A percentile compares a stretch with the other conserved stretches of the same genome.
Evolutionary conservation across 1,140 invertebrate genomes (phyloP).

Genomic region (Mya arenaria): DNA sequence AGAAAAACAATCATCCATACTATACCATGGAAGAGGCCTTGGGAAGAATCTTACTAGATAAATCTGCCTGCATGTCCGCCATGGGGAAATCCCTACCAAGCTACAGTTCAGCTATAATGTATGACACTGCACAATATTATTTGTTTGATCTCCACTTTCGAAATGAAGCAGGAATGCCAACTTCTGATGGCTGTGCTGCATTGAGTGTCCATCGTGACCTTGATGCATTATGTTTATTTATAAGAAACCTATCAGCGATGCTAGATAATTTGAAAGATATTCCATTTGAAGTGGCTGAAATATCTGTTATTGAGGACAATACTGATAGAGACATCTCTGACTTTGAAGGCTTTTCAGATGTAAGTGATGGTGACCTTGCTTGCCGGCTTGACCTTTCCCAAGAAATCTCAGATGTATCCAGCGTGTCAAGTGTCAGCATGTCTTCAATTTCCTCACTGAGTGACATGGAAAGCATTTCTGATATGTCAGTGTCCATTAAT

Average conservation of each 20-base stretch:
- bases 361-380: conserved; percentile 1
- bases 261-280: neutral
- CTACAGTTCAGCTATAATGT: neutral
- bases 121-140: neutral
- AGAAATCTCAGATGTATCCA: neutral
- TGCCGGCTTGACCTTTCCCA: neutral
- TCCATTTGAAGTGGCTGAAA: neutral
- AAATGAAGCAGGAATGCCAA: conserved; percentile 7
- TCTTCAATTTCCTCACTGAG: neutral
- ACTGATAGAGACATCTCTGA: neutral
- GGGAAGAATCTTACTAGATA: neutral
- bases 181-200: neutral
- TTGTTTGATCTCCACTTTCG: conserved; percentile 15
- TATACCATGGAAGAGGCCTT: conserved; percentile 9
- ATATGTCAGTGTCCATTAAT: neutral
- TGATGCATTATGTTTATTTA: conserved; percentile 3
- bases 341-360: conserved; percentile 8
- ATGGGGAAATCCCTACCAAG: neutral
- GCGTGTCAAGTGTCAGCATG: conserved; percentile 9
- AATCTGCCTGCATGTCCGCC: neutral
- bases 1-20: neutral
- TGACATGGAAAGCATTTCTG: neutral
- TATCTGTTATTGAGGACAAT: neutral
- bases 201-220: too few species aligned
- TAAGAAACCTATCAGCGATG: neutral